Evolutionary conservation across 2,888 invertebrate genomes (phyloP).

Genomic region (Drosophila histrio): DNA sequence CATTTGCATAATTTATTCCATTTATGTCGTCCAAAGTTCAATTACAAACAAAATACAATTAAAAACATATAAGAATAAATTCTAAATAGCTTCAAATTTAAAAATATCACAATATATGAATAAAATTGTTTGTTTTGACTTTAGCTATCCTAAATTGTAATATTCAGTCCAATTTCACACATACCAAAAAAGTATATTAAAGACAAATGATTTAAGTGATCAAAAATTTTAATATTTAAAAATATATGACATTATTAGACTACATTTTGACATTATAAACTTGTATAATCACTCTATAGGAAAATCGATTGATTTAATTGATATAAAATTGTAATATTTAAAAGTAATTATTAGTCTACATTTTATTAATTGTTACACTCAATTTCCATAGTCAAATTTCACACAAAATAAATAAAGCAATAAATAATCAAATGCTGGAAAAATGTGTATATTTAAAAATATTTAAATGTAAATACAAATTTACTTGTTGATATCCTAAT

Average conservation of each 20-base stretch:
- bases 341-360: background rate
- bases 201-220: too few species aligned
- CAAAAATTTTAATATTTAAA: background rate
- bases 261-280: too few species aligned
- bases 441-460: conserved; percentile 9
- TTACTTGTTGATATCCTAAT: background rate
- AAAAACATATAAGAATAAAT: background rate
- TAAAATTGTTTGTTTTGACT: background rate
- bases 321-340: background rate
- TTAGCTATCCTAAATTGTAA: background rate
- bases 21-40: background rate
- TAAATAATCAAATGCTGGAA: background rate
- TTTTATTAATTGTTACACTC: background rate
- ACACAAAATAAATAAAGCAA: background rate
- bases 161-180: too few species aligned
- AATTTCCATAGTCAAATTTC: background rate
- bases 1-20: background rate
- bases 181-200: too few species aligned
- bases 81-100: background rate
- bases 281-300: too few species aligned
- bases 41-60: background rate
- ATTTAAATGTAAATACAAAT: background rate
- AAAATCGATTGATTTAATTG: too few species aligned
- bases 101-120: background rate
- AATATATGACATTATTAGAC: background rate